Conservation (phyloP, 2,888 invertebrate genomes). For the Aphodius granarius region DNA sequence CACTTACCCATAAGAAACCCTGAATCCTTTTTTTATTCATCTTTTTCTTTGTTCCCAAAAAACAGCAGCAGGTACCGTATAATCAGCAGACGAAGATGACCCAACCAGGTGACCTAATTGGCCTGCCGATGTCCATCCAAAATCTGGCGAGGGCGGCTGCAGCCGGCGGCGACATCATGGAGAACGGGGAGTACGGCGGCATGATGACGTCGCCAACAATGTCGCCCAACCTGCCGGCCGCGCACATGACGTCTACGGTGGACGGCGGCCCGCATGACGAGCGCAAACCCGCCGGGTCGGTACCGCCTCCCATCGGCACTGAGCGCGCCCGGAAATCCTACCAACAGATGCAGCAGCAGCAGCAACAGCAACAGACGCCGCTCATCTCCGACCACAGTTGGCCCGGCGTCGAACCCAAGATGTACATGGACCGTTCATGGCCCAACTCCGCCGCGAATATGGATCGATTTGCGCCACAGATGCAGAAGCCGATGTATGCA, state of each 20-base stretch:
- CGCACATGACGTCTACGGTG: constrained; percentile 26
- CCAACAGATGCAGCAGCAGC: constrained; percentile 40
- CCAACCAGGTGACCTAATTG: constrained; percentile 50
- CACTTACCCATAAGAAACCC: no score
- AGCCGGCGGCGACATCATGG: constrained; percentile 45
- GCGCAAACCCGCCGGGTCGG: constrained; percentile 50
- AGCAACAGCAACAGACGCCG: no score
- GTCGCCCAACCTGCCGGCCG: constrained; percentile 45
- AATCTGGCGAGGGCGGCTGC: constrained; percentile 47
- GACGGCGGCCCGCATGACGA: constrained; percentile 51
- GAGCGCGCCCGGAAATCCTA: constrained; percentile 72
- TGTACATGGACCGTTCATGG: constrained; percentile 28
- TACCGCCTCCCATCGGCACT: constrained; percentile 73
- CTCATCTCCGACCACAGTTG: constrained; percentile 32
- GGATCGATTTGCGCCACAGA: constrained; percentile 42
- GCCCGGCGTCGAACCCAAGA: constrained; percentile 31
- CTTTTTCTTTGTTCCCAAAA: no score
- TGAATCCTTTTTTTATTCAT: no score
- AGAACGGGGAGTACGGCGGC: constrained; percentile 54
- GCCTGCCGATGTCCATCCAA: constrained; percentile 46
- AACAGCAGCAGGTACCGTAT: constrained; percentile 37
- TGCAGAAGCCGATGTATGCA: constrained; percentile 43
- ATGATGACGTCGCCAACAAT: constrained; percentile 57
- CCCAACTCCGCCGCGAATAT: constrained; percentile 30
- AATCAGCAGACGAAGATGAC: constrained; percentile 41